Conservation (phyloP, 2,113 vertebrate species). For the Heteronetta atricapilla region DNA sequence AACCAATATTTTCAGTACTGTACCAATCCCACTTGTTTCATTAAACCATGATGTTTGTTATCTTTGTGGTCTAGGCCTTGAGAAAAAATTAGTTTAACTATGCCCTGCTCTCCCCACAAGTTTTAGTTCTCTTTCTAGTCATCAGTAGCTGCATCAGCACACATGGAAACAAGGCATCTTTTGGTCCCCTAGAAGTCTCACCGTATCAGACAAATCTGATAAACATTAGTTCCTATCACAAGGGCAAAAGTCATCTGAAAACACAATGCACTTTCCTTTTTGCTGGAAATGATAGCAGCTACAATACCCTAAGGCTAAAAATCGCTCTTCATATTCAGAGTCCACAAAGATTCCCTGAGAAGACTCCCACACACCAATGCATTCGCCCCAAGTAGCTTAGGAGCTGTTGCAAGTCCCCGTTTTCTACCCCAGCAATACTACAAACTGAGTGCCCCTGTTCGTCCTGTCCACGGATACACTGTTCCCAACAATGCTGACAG, state of each 20-base stretch:
- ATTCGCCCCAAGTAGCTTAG: background rate
- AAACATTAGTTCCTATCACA: background rate
- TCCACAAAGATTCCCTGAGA: background rate
- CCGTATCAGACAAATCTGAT: background rate
- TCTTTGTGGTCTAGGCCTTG: background rate
- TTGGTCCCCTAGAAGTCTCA: background rate
- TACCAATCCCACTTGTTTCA: background rate
- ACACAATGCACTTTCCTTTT: background rate
- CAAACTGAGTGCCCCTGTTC: background rate
- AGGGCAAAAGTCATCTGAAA: background rate
- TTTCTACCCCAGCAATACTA: background rate
- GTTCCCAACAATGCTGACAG: background rate
- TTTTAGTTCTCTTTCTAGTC: background rate
- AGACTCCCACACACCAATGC: background rate
- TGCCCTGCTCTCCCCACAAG: background rate
- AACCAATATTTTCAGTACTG: background rate
- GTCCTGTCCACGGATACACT: background rate
- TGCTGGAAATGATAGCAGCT: background rate
- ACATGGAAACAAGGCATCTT: background rate
- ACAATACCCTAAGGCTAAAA: accelerated
- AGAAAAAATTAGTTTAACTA: background rate
- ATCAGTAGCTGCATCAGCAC: background rate
- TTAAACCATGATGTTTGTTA: background rate
- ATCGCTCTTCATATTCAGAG: accelerated
- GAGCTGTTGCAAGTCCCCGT: background rate